These are phyloP conservation scores for Scaptomyza caliginosa DNA, from an alignment of 2,888 invertebrate genomes.

Conservation along the genomic window DNA sequence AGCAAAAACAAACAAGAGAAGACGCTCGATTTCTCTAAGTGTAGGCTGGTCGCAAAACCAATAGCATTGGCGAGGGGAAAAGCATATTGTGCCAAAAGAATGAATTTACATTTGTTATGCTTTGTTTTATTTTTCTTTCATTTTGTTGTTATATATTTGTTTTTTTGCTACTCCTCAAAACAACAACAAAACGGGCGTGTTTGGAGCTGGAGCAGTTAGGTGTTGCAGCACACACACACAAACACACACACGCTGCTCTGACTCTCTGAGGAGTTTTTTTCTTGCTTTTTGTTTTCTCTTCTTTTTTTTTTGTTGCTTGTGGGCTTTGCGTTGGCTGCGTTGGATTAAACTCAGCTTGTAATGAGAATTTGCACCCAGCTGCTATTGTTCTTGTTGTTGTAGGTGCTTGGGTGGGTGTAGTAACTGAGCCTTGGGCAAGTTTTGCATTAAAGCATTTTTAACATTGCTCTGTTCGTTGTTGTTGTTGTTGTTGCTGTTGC, in stretches of 20 bases:
- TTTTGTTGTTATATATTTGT: neutral
- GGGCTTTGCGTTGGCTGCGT: slow-evolving; percentile 56
- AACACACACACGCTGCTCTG: slow-evolving; percentile 16
- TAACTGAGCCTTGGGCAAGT: slow-evolving; percentile 58
- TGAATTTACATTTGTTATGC: slow-evolving; percentile 63
- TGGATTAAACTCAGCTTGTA: slow-evolving; percentile 75
- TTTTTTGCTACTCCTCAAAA: slow-evolving; percentile 25
- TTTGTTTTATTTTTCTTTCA: slow-evolving; percentile 3
- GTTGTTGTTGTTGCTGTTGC: slow-evolving; percentile 34
- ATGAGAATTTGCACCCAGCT: slow-evolving; percentile 66
- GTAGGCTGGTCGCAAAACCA: neutral
- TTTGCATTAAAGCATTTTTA: slow-evolving; percentile 70
- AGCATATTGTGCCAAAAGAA: slow-evolving; percentile 76
- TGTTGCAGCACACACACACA: slow-evolving; percentile 37
- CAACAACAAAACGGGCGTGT: slow-evolving; percentile 1
- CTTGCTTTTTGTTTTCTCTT: neutral
- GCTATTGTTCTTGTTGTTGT: slow-evolving; percentile 38
- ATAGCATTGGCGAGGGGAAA: neutral
- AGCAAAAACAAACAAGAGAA: too few species aligned
- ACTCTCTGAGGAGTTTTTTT: slow-evolving; percentile 10
- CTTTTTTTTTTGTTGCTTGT: slow-evolving; percentile 5
- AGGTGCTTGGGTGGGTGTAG: slow-evolving; percentile 42
- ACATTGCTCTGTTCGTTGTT: slow-evolving; percentile 10
- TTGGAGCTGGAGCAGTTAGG: neutral
- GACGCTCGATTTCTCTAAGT: neutral